Conservation (phyloP, 1,140 invertebrate species). For the Drosophila ohnishii region DNA sequence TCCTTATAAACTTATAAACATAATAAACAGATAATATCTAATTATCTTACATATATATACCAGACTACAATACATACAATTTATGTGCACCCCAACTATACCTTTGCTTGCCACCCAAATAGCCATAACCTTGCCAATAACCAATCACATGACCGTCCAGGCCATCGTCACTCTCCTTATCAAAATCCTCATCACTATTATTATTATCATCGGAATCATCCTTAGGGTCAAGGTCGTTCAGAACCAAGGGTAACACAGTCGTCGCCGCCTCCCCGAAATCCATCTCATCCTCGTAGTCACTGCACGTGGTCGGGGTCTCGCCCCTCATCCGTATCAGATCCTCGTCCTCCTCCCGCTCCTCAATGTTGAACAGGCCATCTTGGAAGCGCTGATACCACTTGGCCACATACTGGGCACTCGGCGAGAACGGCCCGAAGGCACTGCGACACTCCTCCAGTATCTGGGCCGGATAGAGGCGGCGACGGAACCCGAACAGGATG, state of each 20-base stretch:
- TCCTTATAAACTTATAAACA: too few relatives aligned
- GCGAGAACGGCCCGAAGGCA: constrained; percentile 69
- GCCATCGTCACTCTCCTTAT: constrained; percentile 46
- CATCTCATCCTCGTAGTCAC: constrained; percentile 58
- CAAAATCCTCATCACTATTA: constrained; percentile 29
- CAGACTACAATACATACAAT: constrained; percentile 28
- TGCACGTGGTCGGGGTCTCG: constrained; percentile 68
- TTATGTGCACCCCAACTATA: constrained; percentile 53
- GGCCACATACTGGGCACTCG: constrained; percentile 67
- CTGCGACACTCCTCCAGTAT: constrained; percentile 69
- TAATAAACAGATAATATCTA: too few relatives aligned
- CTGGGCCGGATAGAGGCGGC: constrained; percentile 66
- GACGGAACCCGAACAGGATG: constrained; percentile 71
- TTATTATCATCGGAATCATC: constrained; percentile 22
- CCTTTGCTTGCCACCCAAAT: constrained; percentile 76
- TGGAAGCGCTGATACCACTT: constrained; percentile 71
- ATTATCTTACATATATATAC: background rate
- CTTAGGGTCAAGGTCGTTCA: constrained; percentile 26
- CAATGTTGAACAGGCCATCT: constrained; percentile 60
- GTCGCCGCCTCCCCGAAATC: constrained; percentile 25
- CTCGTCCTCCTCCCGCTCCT: constrained; percentile 54
- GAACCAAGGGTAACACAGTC: constrained; percentile 33
- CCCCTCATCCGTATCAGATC: constrained; percentile 38
- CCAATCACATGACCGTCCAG: constrained; percentile 65
- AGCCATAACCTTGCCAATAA: constrained; percentile 78